phyloP scores from a whole-genome alignment of 2,797 vertebrate genomes.

The Sarcophilus harrisii region DNA sequence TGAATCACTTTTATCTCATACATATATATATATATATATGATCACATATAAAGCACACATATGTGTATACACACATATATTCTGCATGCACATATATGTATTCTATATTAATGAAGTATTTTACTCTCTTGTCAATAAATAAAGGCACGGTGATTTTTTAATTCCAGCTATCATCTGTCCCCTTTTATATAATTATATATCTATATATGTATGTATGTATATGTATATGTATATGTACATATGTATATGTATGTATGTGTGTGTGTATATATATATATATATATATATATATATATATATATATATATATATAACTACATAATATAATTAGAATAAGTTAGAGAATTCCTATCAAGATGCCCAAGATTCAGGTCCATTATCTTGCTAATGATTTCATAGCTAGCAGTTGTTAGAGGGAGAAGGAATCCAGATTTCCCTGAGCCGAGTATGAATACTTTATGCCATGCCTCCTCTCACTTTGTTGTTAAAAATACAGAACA shows the following conservation, averaged over 20 bases:
- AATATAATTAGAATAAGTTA: background rate
- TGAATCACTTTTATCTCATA: too few species aligned
- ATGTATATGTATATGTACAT: too few species aligned
- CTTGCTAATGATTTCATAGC: background rate
- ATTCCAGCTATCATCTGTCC: background rate
- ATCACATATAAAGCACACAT: background rate
- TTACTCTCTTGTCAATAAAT: background rate
- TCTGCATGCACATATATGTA: background rate
- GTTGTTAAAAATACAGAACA: background rate
- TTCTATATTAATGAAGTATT: background rate
- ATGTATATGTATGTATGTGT: too few species aligned
- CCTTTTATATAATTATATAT: background rate
- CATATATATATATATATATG: too few species aligned
- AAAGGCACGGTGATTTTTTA: background rate
- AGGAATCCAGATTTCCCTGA: background rate
- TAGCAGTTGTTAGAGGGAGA: background rate
- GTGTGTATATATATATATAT: too few species aligned
- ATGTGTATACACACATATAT: background rate
- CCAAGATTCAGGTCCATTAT: background rate
- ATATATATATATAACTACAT: too few species aligned
- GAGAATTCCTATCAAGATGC: background rate
- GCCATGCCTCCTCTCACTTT: background rate
- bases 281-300: background rate
- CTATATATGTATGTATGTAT: too few species aligned
- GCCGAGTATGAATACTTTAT: background rate